Evolutionary conservation across 2,797 vertebrate genomes (phyloP).

Genomic region (Melanotaenia trifasciata): DNA sequence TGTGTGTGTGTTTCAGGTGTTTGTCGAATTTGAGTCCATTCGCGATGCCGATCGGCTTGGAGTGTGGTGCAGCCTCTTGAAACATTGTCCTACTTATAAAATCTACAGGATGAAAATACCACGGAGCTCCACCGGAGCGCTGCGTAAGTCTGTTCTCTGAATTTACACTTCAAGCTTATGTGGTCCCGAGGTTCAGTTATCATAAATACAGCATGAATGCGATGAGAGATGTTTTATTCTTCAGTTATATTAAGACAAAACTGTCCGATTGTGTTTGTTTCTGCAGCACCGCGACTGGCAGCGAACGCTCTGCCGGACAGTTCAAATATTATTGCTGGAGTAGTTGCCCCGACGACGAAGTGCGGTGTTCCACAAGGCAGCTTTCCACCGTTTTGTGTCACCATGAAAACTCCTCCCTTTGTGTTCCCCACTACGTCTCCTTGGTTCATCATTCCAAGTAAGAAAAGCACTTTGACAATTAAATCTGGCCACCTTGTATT

Average conservation of each 20-base stretch:
- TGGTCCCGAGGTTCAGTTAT: background rate
- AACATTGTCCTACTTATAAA: background rate
- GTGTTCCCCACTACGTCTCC: conserved; percentile 48
- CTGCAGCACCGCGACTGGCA: conserved; percentile 23
- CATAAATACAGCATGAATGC: background rate
- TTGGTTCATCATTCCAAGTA: conserved; percentile 69
- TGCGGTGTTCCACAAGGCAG: conserved; percentile 1
- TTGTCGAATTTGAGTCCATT: conserved; percentile 47
- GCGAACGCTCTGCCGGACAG: conserved; percentile 9
- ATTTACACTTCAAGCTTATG: background rate
- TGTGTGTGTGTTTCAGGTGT: conserved; percentile 46
- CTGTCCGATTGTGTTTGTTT: background rate
- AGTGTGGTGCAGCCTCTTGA: conserved; percentile 61
- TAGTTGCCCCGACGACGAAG: rapidly evolving
- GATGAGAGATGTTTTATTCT: background rate
- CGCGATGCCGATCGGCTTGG: conserved; percentile 56
- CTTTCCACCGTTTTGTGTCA: conserved; percentile 41
- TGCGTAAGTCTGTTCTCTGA: conserved; percentile 28
- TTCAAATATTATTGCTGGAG: background rate
- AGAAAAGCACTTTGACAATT: background rate
- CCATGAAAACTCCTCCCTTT: conserved; percentile 34
- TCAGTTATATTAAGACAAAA: no score
- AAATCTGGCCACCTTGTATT: background rate
- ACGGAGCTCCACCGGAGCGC: rapidly evolving
- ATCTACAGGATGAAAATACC: conserved; percentile 39